Conservation (phyloP, 2,113 vertebrate species). For the Xyrauchen texanus region DNA sequence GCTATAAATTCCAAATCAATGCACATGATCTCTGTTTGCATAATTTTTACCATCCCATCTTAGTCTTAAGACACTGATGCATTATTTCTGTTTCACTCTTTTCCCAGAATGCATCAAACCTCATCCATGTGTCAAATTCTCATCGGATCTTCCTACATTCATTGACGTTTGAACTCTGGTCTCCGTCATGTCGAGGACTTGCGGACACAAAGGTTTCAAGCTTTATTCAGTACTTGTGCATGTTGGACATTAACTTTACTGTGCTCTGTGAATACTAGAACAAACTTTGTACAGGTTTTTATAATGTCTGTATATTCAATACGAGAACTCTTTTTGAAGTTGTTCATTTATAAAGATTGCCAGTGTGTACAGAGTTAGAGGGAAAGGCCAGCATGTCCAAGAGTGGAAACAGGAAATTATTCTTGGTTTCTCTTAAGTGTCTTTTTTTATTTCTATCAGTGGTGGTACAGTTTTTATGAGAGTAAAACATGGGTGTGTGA, state of each 20-base stretch:
- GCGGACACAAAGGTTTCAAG: constrained; percentile 92
- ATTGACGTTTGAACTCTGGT: constrained; percentile 84
- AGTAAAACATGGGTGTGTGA: constrained; percentile 73
- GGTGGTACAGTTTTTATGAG: constrained; percentile 69
- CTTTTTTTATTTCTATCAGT: constrained; percentile 60
- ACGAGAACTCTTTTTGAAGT: constrained; percentile 59
- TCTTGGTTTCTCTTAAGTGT: constrained; percentile 55
- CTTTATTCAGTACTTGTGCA: constrained; percentile 95
- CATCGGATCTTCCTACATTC: constrained; percentile 95
- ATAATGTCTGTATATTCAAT: constrained; percentile 52
- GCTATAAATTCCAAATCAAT: too few species aligned
- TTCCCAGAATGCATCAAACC: constrained; percentile 89
- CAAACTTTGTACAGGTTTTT: constrained; percentile 84
- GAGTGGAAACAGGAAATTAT: constrained; percentile 13
- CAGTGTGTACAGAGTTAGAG: constrained; percentile 47
- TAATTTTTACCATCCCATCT: too few species aligned
- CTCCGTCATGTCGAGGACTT: constrained; percentile 66
- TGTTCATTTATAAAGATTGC: constrained; percentile 66
- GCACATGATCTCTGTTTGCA: too few species aligned
- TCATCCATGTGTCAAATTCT: constrained; percentile 93
- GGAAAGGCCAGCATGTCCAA: constrained; percentile 61
- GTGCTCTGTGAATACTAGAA: constrained; percentile 77
- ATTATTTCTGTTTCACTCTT: background rate
- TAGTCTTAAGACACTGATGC: too few species aligned
- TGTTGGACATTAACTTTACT: constrained; percentile 85